These are phyloP conservation scores for Drosophila vallismaia DNA, from an alignment of 2,888 invertebrate genomes.

Conservation along the genomic window DNA sequence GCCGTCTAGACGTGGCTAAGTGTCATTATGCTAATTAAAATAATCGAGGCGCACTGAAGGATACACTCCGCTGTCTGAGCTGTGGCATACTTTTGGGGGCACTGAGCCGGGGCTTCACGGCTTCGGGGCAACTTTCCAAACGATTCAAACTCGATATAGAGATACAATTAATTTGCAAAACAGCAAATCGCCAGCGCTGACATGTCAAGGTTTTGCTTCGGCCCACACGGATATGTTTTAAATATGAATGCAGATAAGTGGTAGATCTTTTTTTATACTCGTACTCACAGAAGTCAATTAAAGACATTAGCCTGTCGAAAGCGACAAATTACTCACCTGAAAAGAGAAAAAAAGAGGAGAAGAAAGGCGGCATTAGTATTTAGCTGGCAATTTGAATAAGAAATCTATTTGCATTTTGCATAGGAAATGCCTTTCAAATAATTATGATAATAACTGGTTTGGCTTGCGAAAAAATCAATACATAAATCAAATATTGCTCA, in stretches of 20 bases:
- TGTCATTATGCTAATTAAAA: slow-evolving; percentile 66
- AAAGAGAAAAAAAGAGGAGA: slow-evolving; percentile 33
- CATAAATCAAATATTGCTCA: slow-evolving; percentile 52
- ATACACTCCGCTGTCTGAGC: slow-evolving; percentile 6
- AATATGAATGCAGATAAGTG: slow-evolving; percentile 49
- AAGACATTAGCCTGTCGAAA: slow-evolving; percentile 46
- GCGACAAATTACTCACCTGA: slow-evolving; percentile 73
- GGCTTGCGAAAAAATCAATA: slow-evolving; percentile 39
- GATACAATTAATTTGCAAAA: slow-evolving; percentile 25
- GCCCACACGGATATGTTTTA: slow-evolving; percentile 66
- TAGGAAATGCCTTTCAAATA: slow-evolving; percentile 29
- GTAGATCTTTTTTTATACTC: slow-evolving; percentile 6
- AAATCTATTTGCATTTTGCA: slow-evolving; percentile 45
- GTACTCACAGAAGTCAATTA: slow-evolving; percentile 55
- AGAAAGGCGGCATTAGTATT: slow-evolving; percentile 16
- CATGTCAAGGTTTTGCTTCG: slow-evolving; percentile 56
- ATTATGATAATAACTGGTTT: slow-evolving; percentile 47
- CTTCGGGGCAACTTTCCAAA: slow-evolving; percentile 35
- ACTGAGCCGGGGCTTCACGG: slow-evolving; percentile 1
- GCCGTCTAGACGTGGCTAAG: slow-evolving; percentile 66
- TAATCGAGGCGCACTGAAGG: slow-evolving; percentile 36
- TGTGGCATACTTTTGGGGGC: slow-evolving; percentile 46
- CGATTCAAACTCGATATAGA: slow-evolving; percentile 18
- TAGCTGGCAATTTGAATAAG: slow-evolving; percentile 36
- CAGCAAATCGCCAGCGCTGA: slow-evolving; percentile 15